Percentiles rank a stretch among this genome's conserved stretches.
phyloP scores from a whole-genome alignment of 2,113 vertebrate species.

The Phodopus roborovskii region DNA sequence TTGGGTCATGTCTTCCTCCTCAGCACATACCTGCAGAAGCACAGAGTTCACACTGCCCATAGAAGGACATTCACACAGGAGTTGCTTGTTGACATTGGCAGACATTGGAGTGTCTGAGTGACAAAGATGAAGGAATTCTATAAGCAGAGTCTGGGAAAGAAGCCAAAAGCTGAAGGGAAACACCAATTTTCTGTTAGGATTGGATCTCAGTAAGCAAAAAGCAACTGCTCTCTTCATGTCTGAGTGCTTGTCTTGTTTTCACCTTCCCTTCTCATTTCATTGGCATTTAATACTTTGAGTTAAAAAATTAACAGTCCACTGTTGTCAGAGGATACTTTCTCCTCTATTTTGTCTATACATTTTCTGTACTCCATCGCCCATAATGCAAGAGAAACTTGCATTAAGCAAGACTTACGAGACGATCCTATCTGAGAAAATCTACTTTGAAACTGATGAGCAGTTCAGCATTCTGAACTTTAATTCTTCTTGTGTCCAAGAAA shows the following conservation, averaged over 20 bases:
- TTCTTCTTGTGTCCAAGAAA: conserved; percentile 7
- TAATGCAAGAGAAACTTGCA: not conserved
- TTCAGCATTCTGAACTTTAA: conserved; percentile 43
- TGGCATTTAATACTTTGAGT: not conserved
- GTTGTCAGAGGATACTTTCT: not conserved
- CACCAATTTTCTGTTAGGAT: not conserved
- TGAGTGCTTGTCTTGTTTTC: not conserved
- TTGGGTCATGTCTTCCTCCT: not conserved
- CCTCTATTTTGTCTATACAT: not conserved
- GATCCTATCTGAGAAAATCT: not conserved
- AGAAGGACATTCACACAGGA: not conserved
- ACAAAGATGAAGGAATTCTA: conserved; percentile 23
- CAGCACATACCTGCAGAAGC: not conserved
- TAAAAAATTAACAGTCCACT: not conserved
- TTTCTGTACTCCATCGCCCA: not conserved
- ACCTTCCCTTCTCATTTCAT: not conserved
- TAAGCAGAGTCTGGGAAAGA: not conserved
- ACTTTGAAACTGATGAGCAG: conserved; percentile 53
- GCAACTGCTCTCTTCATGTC: not conserved
- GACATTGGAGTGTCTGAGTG: not conserved
- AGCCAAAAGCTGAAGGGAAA: not conserved
- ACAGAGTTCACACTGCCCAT: not conserved
- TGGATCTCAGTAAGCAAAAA: not conserved
- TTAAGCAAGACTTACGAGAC: conserved; percentile 34
- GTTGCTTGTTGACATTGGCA: not conserved